A percentile compares a stretch with the other conserved stretches of the same genome.
Conservation (phyloP, 2,113 vertebrate genomes). For the Stegastes partitus region DNA sequence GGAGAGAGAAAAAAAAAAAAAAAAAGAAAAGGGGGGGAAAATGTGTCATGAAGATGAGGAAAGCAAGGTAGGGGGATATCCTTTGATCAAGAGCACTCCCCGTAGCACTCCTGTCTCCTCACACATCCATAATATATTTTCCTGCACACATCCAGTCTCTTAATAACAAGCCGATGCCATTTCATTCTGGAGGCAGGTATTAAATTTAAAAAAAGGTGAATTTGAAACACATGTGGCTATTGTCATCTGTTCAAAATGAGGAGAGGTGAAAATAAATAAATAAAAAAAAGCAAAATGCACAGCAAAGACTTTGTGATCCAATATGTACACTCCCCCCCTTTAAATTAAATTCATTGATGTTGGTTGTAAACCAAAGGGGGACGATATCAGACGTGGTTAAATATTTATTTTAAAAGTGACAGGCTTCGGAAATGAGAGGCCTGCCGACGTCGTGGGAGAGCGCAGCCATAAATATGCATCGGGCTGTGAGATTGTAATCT, state of each 20-base stretch:
- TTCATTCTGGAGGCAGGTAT: slow-evolving; percentile 38
- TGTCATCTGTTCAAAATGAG: slow-evolving; percentile 16
- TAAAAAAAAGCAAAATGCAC: slow-evolving; percentile 25
- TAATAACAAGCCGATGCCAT: slow-evolving; percentile 58
- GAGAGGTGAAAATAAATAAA: not conserved
- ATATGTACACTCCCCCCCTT: slow-evolving; percentile 35
- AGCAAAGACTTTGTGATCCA: slow-evolving; percentile 30
- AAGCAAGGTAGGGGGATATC: slow-evolving; percentile 39
- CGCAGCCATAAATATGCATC: slow-evolving; percentile 81
- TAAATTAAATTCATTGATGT: slow-evolving; percentile 68
- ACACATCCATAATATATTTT: slow-evolving; percentile 76
- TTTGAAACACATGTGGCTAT: not conserved
- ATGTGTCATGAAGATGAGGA: slow-evolving; percentile 58
- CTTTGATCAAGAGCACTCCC: slow-evolving; percentile 79
- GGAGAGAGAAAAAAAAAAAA: slow-evolving; percentile 28
- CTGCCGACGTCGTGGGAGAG: slow-evolving; percentile 38
- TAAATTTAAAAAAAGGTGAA: slow-evolving; percentile 22
- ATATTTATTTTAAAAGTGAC: slow-evolving; percentile 60
- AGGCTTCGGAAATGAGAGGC: slow-evolving; percentile 77
- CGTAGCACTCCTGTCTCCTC: slow-evolving; percentile 65
- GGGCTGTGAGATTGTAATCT: slow-evolving; percentile 68
- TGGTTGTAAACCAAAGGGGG: slow-evolving; percentile 64
- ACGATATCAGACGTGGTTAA: slow-evolving; percentile 71
- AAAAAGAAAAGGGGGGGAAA: slow-evolving; percentile 9
- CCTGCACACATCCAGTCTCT: slow-evolving; percentile 53